phyloP scores from a whole-genome alignment of 2,797 vertebrate genomes.

The Nothura maculosa region DNA sequence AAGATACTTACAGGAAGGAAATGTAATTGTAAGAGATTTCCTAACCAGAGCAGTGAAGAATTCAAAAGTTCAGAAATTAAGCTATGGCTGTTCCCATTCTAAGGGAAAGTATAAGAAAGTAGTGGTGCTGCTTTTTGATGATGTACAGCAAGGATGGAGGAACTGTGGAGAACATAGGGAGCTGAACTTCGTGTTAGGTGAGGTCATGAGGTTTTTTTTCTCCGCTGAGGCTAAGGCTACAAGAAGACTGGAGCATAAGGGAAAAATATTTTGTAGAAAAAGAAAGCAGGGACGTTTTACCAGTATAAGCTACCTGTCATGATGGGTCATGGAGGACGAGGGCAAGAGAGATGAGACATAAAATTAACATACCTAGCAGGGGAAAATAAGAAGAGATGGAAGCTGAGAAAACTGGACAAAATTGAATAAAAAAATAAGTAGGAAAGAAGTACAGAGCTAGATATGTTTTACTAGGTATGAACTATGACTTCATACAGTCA shows the following conservation, averaged over 20 bases:
- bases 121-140: too few relatives aligned
- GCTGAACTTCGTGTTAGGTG: background rate
- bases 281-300: background rate
- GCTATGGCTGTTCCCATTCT: background rate
- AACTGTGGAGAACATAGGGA: background rate
- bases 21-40: background rate
- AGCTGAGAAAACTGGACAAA: background rate
- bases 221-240: background rate
- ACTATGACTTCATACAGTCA: background rate
- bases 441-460: background rate
- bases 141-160: background rate
- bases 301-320: background rate
- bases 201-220: background rate
- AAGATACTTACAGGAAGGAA: background rate
- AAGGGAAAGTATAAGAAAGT: background rate
- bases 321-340: background rate
- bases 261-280: background rate
- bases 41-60: background rate
- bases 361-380: background rate
- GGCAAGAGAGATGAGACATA: background rate
- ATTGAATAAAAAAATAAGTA: background rate
- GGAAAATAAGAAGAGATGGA: background rate
- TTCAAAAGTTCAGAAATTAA: background rate
- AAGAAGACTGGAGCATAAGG: background rate
- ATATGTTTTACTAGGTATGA: background rate